phyloP scores from a whole-genome alignment of 2,888 invertebrate genomes.

The Tenthredo scrophulariae region DNA sequence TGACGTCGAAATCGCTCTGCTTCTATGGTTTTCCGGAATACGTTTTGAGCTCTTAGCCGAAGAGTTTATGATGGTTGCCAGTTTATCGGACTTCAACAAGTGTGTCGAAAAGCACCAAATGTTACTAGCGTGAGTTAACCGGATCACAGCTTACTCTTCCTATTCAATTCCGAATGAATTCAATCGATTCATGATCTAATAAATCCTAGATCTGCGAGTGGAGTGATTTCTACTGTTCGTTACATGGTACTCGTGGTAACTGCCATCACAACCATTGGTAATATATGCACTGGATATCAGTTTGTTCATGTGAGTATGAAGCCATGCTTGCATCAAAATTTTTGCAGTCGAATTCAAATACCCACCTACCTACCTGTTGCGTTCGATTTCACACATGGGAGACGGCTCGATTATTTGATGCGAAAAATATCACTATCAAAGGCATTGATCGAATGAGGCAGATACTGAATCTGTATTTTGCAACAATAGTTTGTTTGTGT shows the following conservation, averaged over 20 bases:
- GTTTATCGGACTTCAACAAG: constrained; percentile 32
- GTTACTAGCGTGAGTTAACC: constrained; percentile 26
- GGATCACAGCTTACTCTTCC: neutral
- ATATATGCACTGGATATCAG: constrained; percentile 67
- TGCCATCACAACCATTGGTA: constrained; percentile 56
- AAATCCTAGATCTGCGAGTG: constrained; percentile 36
- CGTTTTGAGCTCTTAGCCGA: constrained; percentile 52
- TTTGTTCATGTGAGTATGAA: constrained; percentile 65
- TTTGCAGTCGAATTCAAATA: neutral
- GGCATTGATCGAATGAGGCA: neutral
- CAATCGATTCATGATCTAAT: neutral
- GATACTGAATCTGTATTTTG: neutral
- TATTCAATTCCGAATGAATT: neutral
- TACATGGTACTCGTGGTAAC: constrained; percentile 50
- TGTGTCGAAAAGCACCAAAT: constrained; percentile 47
- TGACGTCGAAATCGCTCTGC: constrained; percentile 50
- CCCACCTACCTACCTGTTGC: neutral
- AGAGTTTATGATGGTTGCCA: constrained; percentile 28
- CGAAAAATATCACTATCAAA: neutral
- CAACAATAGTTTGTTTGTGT: no score
- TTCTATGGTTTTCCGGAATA: constrained; percentile 54
- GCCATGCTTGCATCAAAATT: neutral
- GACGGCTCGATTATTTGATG: neutral
- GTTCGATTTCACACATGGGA: neutral
- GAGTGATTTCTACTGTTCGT: constrained; percentile 32